Evolutionary conservation across 2,888 invertebrate species (phyloP).

Genomic region (Ptilodon capucinus): DNA sequence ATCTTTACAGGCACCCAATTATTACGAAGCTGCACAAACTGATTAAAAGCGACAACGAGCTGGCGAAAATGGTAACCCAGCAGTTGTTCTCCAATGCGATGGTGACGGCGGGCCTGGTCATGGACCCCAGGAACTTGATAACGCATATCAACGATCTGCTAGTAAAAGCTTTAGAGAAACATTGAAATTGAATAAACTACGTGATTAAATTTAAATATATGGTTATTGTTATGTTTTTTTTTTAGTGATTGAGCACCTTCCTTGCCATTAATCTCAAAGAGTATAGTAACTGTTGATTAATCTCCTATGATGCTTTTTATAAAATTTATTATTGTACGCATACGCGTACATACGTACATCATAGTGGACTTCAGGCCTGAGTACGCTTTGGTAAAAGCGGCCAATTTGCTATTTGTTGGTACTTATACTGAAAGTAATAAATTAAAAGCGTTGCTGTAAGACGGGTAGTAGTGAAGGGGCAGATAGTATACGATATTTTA

Average conservation of each 20-base stretch:
- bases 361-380: too few relatives aligned
- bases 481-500: too few relatives aligned
- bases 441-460: too few relatives aligned
- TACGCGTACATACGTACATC: too few relatives aligned
- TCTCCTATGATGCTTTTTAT: too few relatives aligned
- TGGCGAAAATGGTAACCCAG: conserved; percentile 92
- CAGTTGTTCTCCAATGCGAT: conserved; percentile 97
- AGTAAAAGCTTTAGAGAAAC: conserved; percentile 90
- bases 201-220: background rate
- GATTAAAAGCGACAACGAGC: conserved; percentile 87
- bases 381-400: too few relatives aligned
- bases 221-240: background rate
- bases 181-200: conserved; percentile 55
- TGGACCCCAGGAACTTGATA: conserved; percentile 94
- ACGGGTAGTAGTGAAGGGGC: too few relatives aligned
- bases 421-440: too few relatives aligned
- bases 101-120: conserved; percentile 96
- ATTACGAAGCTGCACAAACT: conserved; percentile 93
- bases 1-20: conserved; percentile 91
- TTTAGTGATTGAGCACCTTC: background rate
- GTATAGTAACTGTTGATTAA: too few relatives aligned
- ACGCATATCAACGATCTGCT: conserved; percentile 94
- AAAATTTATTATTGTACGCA: too few relatives aligned
- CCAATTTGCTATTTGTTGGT: too few relatives aligned
- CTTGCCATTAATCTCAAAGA: too few relatives aligned